Conservation (phyloP, 2,797 vertebrate species). For the Trachurus trachurus region DNA sequence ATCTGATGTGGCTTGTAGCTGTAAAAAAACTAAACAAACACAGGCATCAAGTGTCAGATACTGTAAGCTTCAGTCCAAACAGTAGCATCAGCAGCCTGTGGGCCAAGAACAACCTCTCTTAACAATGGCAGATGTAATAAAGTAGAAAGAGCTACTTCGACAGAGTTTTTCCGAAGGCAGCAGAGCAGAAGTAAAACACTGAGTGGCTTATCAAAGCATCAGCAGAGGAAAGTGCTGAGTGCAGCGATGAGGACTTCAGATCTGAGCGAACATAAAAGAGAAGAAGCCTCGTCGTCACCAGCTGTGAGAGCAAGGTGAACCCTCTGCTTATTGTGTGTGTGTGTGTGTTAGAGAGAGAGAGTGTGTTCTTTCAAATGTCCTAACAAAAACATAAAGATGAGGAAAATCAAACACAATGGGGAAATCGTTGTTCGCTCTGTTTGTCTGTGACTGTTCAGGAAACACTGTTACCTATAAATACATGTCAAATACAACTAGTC, state of each 20-base stretch:
- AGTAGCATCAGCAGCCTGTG: constrained; percentile 14
- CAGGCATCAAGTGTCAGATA: neutral
- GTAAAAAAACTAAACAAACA: constrained; percentile 10
- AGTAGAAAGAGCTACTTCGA: constrained; percentile 29
- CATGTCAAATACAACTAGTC: neutral
- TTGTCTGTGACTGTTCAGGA: constrained; percentile 23
- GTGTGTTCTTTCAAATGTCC: constrained; percentile 38
- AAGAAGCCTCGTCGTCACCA: constrained; percentile 51
- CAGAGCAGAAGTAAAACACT: constrained; percentile 55
- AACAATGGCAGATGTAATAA: constrained; percentile 17
- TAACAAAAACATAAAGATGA: constrained; percentile 26
- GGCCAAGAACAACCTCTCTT: constrained; percentile 21
- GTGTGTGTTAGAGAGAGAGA: neutral
- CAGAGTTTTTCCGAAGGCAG: constrained; percentile 46
- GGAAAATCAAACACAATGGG: neutral
- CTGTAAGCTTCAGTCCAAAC: constrained; percentile 12
- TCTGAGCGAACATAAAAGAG: constrained; percentile 61
- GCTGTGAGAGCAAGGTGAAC: constrained; percentile 73
- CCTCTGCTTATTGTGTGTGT: constrained; percentile 24
- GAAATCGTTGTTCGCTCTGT: neutral
- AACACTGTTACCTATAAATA: constrained; percentile 10
- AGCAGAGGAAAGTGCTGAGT: constrained; percentile 70
- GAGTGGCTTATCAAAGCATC: constrained; percentile 72
- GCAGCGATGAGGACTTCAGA: constrained; percentile 62
- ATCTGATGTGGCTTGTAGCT: neutral